phyloP scores from a whole-genome alignment of 2,888 invertebrate genomes.

The Sphaerophoria taeniata region DNA sequence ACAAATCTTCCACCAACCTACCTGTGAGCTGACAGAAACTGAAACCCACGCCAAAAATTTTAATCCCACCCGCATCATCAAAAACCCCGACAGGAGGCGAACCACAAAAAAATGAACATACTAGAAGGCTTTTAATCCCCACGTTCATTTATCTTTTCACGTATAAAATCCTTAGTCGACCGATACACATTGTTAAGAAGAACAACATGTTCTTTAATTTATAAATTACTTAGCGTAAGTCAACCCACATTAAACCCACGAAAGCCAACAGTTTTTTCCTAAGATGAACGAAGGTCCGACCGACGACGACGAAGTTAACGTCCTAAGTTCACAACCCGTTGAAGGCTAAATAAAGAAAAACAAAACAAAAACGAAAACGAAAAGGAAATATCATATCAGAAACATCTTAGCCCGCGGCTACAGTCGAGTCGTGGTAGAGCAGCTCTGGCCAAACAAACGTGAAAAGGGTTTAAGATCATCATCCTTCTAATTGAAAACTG shows the following conservation, averaged over 20 bases:
- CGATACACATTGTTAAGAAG: neutral
- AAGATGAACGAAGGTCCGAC: constrained; percentile 3
- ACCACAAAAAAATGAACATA: too few species aligned
- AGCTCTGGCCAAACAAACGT: constrained; percentile 36
- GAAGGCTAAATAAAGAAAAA: constrained; percentile 17
- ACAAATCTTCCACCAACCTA: too few species aligned
- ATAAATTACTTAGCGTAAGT: constrained; percentile 2
- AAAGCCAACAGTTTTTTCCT: constrained; percentile 2
- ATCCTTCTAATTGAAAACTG: constrained; percentile 68
- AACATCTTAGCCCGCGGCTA: constrained; percentile 23
- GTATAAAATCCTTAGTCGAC: neutral
- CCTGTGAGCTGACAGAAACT: too few species aligned
- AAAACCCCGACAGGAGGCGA: too few species aligned
- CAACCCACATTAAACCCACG: constrained; percentile 24
- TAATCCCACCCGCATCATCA: too few species aligned
- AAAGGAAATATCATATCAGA: constrained; percentile 15
- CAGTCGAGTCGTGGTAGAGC: too few species aligned
- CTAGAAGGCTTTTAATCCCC: neutral
- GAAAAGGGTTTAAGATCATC: constrained; percentile 67
- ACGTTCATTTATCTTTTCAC: constrained; percentile 10
- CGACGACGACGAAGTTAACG: constrained; percentile 3
- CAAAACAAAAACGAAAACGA: neutral
- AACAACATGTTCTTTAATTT: constrained; percentile 30
- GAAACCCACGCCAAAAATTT: too few species aligned
- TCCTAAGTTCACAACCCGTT: constrained; percentile 32